A percentile compares a stretch with the other conserved stretches of the same genome.
Evolutionary conservation across 2,113 vertebrate species (phyloP).

Genomic region (Trichechus manatus): DNA sequence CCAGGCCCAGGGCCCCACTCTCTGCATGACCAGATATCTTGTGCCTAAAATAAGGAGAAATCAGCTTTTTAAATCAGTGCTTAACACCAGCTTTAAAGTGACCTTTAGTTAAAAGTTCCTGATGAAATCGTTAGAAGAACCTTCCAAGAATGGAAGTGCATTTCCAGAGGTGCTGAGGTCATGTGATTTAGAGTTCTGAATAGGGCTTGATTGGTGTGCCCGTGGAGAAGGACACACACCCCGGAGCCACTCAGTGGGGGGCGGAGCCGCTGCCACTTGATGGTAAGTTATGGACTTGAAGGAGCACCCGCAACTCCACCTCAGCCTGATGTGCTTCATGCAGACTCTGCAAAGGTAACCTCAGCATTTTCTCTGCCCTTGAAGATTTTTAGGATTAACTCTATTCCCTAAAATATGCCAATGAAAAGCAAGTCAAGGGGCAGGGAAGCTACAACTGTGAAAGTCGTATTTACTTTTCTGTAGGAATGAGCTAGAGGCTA

Average conservation of each 20-base stretch:
- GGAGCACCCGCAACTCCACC: not conserved
- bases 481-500: not conserved
- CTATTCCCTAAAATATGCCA: not conserved
- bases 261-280: not conserved
- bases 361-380: constrained; percentile 25
- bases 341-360: not conserved
- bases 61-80: not conserved
- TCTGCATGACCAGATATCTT: not conserved
- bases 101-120: constrained; percentile 37
- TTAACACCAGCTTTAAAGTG: constrained; percentile 34
- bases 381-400: constrained; percentile 50
- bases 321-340: not conserved
- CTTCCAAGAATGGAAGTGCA: not conserved
- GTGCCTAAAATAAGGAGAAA: constrained; percentile 31
- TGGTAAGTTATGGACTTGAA: not conserved
- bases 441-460: not conserved
- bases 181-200: not conserved
- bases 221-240: not conserved
- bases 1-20: not conserved
- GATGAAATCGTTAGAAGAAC: not conserved
- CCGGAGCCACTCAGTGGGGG: not conserved
- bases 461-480: not conserved
- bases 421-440: not conserved
- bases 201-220: not conserved
- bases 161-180: not conserved